A percentile compares a stretch with the other conserved stretches of the same genome.
Evolutionary conservation across 1,140 invertebrate species (phyloP).

Genomic region (Bombus soroeensis): DNA sequence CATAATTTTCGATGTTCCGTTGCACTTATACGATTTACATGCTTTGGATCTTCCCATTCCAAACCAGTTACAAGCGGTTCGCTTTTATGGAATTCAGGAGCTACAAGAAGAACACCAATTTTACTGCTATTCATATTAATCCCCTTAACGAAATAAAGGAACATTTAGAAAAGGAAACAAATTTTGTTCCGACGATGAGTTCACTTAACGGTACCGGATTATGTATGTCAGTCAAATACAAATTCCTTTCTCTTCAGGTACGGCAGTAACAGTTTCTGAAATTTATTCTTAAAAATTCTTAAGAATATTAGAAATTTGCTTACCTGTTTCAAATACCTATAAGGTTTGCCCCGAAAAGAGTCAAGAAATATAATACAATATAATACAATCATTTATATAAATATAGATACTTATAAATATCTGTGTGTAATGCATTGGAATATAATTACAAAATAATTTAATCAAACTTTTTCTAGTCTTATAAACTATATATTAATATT

Average conservation of each 20-base stretch:
- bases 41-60: conserved; percentile 86
- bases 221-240: conserved; percentile 17
- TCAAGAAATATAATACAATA: neutral
- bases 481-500: neutral
- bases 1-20: conserved; percentile 86
- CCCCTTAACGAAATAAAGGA: no score
- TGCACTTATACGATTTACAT: conserved; percentile 84
- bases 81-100: conserved; percentile 81
- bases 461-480: neutral
- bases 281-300: neutral
- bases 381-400: neutral
- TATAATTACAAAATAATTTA: neutral
- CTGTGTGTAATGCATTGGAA: neutral
- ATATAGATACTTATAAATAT: neutral
- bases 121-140: no score
- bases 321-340: neutral
- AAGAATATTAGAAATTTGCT: neutral
- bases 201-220: conserved; percentile 35
- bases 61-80: conserved; percentile 82
- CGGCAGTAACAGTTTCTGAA: no score
- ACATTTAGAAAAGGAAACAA: neutral
- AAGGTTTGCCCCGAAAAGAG: neutral
- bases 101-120: conserved; percentile 65
- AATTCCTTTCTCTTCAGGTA: conserved; percentile 3
- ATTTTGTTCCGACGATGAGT: neutral